These are phyloP conservation scores for Antennarius maculatus DNA, from an alignment of 2,797 vertebrate species.

Conservation along the genomic window DNA sequence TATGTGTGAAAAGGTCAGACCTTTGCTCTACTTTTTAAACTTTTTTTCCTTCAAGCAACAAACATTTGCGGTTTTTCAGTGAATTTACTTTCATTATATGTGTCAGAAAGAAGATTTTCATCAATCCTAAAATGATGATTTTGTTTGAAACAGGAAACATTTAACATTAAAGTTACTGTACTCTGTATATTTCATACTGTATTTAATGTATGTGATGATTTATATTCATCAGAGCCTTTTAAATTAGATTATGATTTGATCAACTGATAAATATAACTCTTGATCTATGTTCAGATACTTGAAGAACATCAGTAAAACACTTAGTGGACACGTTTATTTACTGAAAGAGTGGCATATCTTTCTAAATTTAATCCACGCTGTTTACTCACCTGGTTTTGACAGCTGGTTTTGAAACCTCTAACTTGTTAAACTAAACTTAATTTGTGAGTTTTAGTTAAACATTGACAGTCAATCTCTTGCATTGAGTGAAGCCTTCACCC, in stretches of 20 bases:
- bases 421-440: conserved; percentile 67
- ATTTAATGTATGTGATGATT: too few species aligned
- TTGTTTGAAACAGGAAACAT: not conserved
- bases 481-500: conserved; percentile 70
- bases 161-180: not conserved
- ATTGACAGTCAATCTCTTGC: conserved; percentile 71
- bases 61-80: not conserved
- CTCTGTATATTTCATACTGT: not conserved
- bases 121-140: not conserved
- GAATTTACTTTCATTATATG: not conserved
- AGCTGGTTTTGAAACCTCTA: conserved; percentile 40
- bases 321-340: conserved; percentile 25
- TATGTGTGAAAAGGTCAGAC: conserved; percentile 23
- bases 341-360: not conserved
- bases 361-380: conserved; percentile 30
- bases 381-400: conserved; percentile 21
- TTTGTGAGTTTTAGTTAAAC: conserved; percentile 72
- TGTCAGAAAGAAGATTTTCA: not conserved
- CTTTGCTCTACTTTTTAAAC: conserved; percentile 5
- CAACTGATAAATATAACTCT: not conserved
- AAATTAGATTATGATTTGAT: conserved; percentile 4
- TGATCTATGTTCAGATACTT: not conserved
- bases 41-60: not conserved
- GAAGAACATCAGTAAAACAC: not conserved
- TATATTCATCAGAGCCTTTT: not conserved